Evolutionary conservation across 2,113 vertebrate genomes (phyloP), one percentile per base, ranked within the genome.

Genomic region (Anseranas semipalmata): DNA sequence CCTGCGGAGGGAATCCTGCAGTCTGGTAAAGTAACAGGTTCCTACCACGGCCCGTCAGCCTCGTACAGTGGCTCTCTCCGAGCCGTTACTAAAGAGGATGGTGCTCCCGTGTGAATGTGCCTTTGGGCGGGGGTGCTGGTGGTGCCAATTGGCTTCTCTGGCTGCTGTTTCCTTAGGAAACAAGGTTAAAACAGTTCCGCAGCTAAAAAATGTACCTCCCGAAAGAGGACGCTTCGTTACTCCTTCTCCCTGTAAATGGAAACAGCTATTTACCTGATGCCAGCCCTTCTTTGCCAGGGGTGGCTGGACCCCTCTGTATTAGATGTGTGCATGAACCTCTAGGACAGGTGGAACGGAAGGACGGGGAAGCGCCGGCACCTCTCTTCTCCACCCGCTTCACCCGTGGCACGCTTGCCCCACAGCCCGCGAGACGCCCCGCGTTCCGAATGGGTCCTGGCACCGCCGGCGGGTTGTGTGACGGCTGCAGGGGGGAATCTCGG

Each of bases 371-470:
- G 22, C 15, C 1, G 4, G 14, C 25, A 11, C 43, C 41, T 90
- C 55, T 80, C 53, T 33, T 71, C 56, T 67, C 52, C 52, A 13
- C 28, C 30, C 12, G 27, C 6, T 67, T 13, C 30, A 12, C 33
- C 80, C 0, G 0, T 65, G 60, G 8, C 32, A 30, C 2, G 1
- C 27, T 39, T 87, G 19, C 12, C 45, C 43, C 24, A 9, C 6
- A 27, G 50, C 19, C 18, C 41, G 27, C 24, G 56, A 35, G 32
- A 59, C 32, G 20, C 89, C 53, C 39, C 43, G 46, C 39, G 25
- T 89, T 92, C 75, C 32, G 59, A 62, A 37, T 87, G 27, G 45
- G 19, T 87, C 93, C 41, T 86, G 68, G n/a, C 73, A 50, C 53
- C 2, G 3, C 45, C n/a, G 24, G 13, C 19, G 39, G 15, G 14